Conservation (phyloP, 2,113 vertebrate species). For the Ophthalmolycus amberensis region DNA sequence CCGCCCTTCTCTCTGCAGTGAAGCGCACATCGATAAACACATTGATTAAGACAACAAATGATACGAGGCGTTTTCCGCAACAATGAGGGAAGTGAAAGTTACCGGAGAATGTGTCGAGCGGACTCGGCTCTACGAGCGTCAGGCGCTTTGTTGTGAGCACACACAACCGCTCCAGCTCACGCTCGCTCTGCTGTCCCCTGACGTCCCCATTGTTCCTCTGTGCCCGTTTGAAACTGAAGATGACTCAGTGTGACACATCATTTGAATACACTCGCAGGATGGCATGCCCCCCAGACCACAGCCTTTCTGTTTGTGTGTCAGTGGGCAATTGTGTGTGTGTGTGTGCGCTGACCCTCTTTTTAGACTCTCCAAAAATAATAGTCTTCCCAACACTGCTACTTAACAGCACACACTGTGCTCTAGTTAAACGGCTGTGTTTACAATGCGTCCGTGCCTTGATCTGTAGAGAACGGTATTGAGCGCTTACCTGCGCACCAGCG, state of each 20-base stretch:
- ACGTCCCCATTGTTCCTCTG: conserved; percentile 66
- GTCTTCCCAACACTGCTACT: conserved; percentile 11
- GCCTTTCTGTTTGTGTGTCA: conserved; percentile 30
- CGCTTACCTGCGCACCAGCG: neutral
- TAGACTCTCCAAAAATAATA: conserved; percentile 36
- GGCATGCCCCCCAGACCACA: conserved; percentile 54
- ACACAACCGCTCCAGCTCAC: neutral
- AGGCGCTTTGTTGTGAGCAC: conserved; percentile 44
- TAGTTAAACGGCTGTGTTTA: conserved; percentile 5
- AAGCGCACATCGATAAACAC: conserved; percentile 10
- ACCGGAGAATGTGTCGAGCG: conserved; percentile 37
- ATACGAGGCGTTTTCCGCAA: neutral
- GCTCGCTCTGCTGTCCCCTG: conserved; percentile 31
- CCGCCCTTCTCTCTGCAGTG: neutral
- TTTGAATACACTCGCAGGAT: conserved; percentile 65
- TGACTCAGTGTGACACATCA: conserved; percentile 69
- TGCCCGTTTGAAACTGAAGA: conserved; percentile 60
- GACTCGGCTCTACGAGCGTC: conserved; percentile 16
- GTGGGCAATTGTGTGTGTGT: conserved; percentile 12
- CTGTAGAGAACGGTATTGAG: neutral
- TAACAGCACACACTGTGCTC: conserved; percentile 29
- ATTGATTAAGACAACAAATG: conserved; percentile 22
- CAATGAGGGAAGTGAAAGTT: conserved; percentile 6
- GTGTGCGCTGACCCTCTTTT: conserved; percentile 35
- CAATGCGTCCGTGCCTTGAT: neutral